phyloP scores from a whole-genome alignment of 2,797 vertebrate genomes.

The Squalus acanthias region DNA sequence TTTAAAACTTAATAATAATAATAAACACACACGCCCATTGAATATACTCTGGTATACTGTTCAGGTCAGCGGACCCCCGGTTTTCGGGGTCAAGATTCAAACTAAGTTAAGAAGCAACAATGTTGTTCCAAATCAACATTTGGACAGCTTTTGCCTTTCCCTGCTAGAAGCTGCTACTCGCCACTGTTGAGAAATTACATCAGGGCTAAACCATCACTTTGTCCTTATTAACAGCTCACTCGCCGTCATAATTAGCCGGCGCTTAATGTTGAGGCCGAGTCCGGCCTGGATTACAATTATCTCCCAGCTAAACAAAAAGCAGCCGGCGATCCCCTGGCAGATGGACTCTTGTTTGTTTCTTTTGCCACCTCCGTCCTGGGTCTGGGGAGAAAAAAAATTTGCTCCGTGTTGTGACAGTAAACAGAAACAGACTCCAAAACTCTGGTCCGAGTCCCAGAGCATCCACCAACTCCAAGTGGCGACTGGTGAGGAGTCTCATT shows the following conservation, averaged over 20 bases:
- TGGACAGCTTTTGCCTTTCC: background rate
- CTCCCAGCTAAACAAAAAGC: background rate
- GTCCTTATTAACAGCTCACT: background rate
- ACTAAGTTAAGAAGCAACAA: background rate
- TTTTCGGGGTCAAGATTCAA: background rate
- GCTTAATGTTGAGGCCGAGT: background rate
- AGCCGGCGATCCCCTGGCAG: slow-evolving; percentile 26
- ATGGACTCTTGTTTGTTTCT: slow-evolving; percentile 42
- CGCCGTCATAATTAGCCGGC: background rate
- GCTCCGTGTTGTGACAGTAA: slow-evolving; percentile 44
- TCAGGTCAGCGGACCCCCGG: background rate
- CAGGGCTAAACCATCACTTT: background rate
- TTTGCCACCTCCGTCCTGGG: slow-evolving; percentile 38
- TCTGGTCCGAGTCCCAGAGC: background rate
- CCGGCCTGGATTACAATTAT: background rate
- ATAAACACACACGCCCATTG: background rate
- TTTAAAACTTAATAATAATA: background rate
- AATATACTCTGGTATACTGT: background rate
- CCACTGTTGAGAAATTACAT: background rate
- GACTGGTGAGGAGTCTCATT: background rate
- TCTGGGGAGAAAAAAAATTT: background rate
- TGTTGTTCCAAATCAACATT: background rate
- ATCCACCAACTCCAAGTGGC: background rate
- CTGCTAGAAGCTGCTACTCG: background rate
- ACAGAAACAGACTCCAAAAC: slow-evolving; percentile 36